Evolutionary conservation across 1,140 invertebrate species (phyloP), one percentile per base, ranked within the genome.

Genomic region (Hestina assimilis): DNA sequence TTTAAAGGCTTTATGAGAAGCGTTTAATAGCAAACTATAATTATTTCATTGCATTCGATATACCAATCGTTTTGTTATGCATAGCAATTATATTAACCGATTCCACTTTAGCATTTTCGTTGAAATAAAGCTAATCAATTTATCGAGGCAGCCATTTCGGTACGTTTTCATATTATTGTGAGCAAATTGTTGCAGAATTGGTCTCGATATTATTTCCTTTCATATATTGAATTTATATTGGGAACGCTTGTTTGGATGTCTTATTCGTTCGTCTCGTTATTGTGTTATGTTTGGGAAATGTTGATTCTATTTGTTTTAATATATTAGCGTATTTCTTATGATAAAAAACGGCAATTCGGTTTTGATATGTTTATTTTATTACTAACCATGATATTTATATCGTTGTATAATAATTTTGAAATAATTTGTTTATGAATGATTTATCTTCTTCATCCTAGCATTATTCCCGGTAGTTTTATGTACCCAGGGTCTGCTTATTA

Each of bases 221-320:
- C 17, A 31, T 54, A 54, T 54, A 54, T 54, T 54, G 41, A 45
- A 43, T 54, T 54, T 43, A 35, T 43, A 40, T 54, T 33, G 14
- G 9, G 9, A 42, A 46, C 17, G 26, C n/a, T 26, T 35, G 31
- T 50, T 29, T 20, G 35, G 21, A 26, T 19, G 35, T 51, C 26
- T 20, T 33, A 41, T 23, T 28, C 23, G 33, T 1, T 40, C 12
- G 23, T 24, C 31, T 9, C 17, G 20, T 50, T 38, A 28, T 51
- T 28, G 33, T 41, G 15, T 46, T 46, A 31, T 23, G 28, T 46
- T 45, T 9, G 2, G 8, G 23, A 7, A 46, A 46, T 26, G 21
- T 15, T n/a, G 9, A 8, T 9, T 26, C 23, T 38, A 15, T 50
- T 19, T 41, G 14, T 41, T 40, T 19, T 38, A 12, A 9, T 51